phyloP scores from a whole-genome alignment of 1,140 invertebrate species.

The Ctenoplectra terminalis region DNA sequence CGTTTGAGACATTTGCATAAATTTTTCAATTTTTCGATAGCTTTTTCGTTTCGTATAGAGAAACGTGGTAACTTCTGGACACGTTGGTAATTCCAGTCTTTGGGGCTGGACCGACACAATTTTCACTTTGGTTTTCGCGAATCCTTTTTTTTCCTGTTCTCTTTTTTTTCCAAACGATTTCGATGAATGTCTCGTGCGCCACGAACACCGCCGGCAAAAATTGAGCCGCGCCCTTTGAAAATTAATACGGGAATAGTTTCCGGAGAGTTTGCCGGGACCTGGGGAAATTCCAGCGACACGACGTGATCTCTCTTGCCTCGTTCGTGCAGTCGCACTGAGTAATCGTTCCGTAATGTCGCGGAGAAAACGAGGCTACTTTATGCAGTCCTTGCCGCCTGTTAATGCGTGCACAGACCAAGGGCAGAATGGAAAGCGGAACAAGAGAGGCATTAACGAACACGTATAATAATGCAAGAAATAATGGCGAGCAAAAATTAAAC shows the following conservation, averaged over 20 bases:
- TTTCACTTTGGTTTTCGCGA: neutral
- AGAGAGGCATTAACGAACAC: neutral
- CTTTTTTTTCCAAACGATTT: neutral
- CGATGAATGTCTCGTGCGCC: neutral
- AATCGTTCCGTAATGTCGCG: slow-evolving; percentile 23
- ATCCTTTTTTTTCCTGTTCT: too few relatives aligned
- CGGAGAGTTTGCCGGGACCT: neutral
- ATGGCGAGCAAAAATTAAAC: neutral
- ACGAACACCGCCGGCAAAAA: neutral
- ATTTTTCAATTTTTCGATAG: neutral
- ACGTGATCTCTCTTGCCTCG: slow-evolving; percentile 2
- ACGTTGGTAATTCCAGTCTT: neutral
- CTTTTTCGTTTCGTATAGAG: neutral
- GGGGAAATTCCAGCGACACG: slow-evolving; percentile 5
- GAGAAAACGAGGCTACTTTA: slow-evolving; percentile 16
- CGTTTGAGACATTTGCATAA: slow-evolving; percentile 2
- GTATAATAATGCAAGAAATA: neutral
- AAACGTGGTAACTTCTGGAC: neutral
- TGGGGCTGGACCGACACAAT: neutral
- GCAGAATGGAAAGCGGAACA: slow-evolving; percentile 1
- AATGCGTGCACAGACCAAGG: neutral
- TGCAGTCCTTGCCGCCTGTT: neutral
- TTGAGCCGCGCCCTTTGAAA: neutral
- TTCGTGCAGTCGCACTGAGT: neutral
- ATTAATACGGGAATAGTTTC: slow-evolving; percentile 24